Evolutionary conservation across 1,140 invertebrate genomes (phyloP).

Genomic region (Sweltsa coloradensis): DNA sequence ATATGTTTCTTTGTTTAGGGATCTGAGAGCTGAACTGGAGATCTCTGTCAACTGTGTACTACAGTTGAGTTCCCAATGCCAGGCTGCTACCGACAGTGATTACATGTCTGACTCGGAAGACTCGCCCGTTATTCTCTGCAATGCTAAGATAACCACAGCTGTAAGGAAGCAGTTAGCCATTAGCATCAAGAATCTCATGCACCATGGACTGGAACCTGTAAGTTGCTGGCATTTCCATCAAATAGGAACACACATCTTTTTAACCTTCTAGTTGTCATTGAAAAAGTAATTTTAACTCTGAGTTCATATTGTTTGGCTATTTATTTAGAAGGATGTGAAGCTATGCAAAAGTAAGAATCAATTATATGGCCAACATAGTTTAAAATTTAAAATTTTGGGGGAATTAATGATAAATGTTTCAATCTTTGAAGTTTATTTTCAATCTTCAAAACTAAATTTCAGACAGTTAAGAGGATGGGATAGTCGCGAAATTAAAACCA

Average conservation of each 20-base stretch:
- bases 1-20: constrained; percentile 41
- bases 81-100: constrained; percentile 39
- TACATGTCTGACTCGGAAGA: constrained; percentile 52
- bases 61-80: constrained; percentile 38
- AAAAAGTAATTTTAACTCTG: background rate
- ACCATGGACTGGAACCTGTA: constrained; percentile 76
- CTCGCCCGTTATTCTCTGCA: constrained; percentile 38
- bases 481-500: too few species aligned
- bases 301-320: background rate
- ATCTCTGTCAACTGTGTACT: constrained; percentile 73
- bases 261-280: background rate
- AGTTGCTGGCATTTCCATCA: constrained; percentile 17
- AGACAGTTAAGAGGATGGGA: too few species aligned
- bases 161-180: constrained; percentile 85
- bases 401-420: too few species aligned
- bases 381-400: too few species aligned
- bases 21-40: constrained; percentile 84
- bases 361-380: too few species aligned
- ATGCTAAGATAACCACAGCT: constrained; percentile 66
- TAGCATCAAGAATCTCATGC: constrained; percentile 79
- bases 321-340: too few species aligned
- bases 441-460: too few species aligned
- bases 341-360: too few species aligned
- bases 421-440: too few species aligned
- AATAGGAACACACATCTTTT: constrained; percentile 10